Evolutionary conservation across 2,888 invertebrate genomes (phyloP), one percentile per base, ranked within the genome.

Genomic region (Embidobia sp.): DNA sequence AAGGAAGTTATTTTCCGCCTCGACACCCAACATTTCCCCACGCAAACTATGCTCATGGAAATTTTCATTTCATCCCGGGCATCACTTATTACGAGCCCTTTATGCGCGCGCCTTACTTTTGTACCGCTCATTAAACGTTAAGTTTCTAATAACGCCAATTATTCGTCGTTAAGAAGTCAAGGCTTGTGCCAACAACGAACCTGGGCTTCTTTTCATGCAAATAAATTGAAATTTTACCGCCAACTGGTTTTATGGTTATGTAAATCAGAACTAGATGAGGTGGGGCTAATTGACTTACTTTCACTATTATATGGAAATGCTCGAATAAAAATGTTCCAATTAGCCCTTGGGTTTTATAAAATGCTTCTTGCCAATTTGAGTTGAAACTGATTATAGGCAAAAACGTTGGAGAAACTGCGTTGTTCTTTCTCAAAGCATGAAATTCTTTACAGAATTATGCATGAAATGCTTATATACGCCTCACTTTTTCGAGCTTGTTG

Each of bases 1-100:
- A 33, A 11, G 64, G 64, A 64, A 73, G 35, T 64, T 57, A 64
- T 73, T 72, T 72, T 72, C 63, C 48, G 57, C 55, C 16, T 57
- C 70, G 55, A 63, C 61, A 63, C 61, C 37, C 70, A 22, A 63
- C 61, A 46, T 35, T 61, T 49, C 31, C 37, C 31, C 40, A 29
- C 49, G 31, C 29, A 31, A 49, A 44, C 51, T 37, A 19, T 31
- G 46, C 61, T 61, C 61, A 44, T 70, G 70, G 44, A 53, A 70
- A 70, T 70, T 31, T 35, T 40, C 2, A 27, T 40, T 59, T 57
- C 33, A 42, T 59, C 46, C 4, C 27, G 35, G n/a, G n/a, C 15
- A 18, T 18, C 26, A 18, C 66, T 44, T 55, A 55, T 46, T 35
- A 55, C 11, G 46, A 46, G 11, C 19, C 33, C 42, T 64, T 42